Percentiles rank a stretch among this genome's conserved stretches.
phyloP scores from a whole-genome alignment of 2,797 vertebrate genomes.

The Tachyglossus aculeatus region DNA sequence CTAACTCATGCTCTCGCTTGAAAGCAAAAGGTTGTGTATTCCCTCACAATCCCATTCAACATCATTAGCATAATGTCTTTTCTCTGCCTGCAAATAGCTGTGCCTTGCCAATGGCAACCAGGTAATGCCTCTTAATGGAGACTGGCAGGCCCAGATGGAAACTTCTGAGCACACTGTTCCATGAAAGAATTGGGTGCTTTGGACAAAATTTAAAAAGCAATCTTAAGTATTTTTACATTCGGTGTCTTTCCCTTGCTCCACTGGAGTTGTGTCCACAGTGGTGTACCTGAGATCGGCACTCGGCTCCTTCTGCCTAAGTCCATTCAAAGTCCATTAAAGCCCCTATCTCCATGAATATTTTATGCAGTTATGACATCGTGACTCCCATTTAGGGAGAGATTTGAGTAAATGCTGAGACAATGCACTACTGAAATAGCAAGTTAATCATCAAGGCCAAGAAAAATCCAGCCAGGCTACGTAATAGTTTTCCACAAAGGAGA shows the following conservation, averaged over 20 bases:
- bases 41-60: background rate
- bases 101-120: too few relatives aligned
- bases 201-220: too few relatives aligned
- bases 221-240: too few relatives aligned
- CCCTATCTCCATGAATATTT: constrained; percentile 64
- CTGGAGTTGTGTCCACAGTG: too few relatives aligned
- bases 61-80: background rate
- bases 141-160: too few relatives aligned
- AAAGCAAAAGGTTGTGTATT: background rate
- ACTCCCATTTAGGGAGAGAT: constrained; percentile 43
- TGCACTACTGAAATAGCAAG: constrained; percentile 49
- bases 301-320: constrained; percentile 22
- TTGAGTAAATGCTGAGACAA: constrained; percentile 40
- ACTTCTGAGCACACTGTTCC: too few relatives aligned
- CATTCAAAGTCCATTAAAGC: constrained; percentile 61
- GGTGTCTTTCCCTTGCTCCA: too few relatives aligned
- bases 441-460: constrained; percentile 46
- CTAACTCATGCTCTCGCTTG: background rate
- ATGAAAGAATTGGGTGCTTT: too few relatives aligned
- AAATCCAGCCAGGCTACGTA: constrained; percentile 22
- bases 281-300: constrained; percentile 12
- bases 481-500: constrained; percentile 25
- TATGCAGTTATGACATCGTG: constrained; percentile 56
- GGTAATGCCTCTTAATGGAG: too few relatives aligned
- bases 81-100: too few relatives aligned